phyloP scores from a whole-genome alignment of 2,888 invertebrate genomes.

The Thelaira solivaga region DNA sequence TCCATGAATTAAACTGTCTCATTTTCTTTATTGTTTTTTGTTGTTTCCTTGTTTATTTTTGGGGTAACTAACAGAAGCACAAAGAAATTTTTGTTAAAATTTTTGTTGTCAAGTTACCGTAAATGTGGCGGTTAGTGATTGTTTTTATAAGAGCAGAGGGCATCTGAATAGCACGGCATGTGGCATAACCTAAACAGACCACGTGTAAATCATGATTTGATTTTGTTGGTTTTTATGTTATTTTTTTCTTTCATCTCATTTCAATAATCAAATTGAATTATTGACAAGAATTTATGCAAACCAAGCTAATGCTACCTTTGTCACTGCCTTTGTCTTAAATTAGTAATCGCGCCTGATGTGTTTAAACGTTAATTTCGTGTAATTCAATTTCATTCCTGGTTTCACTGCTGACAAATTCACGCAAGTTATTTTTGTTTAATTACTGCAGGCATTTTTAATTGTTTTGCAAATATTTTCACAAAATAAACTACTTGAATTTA shows the following conservation, averaged over 20 bases:
- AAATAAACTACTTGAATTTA: constrained; percentile 25
- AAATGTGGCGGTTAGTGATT: not conserved
- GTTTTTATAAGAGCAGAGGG: not conserved
- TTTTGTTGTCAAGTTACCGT: constrained; percentile 12
- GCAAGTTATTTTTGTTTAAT: constrained; percentile 39
- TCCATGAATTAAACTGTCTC: constrained; percentile 27
- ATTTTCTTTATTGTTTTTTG: not conserved
- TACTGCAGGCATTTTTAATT: constrained; percentile 50
- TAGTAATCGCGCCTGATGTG: constrained; percentile 73
- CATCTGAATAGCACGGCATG: constrained; percentile 52
- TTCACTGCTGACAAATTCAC: constrained; percentile 41
- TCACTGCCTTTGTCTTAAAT: constrained; percentile 59
- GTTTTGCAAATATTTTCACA: constrained; percentile 47
- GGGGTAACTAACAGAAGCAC: constrained; percentile 50
- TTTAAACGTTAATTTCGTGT: constrained; percentile 67
- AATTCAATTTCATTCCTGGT: constrained; percentile 54
- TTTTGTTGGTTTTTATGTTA: constrained; percentile 17
- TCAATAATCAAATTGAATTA: constrained; percentile 24
- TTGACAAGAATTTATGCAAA: constrained; percentile 1
- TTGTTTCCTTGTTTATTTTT: not conserved
- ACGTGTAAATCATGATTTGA: constrained; percentile 56
- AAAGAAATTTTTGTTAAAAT: constrained; percentile 43
- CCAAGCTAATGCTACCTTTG: constrained; percentile 34
- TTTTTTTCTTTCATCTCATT: constrained; percentile 2
- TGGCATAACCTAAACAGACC: constrained; percentile 52